Evolutionary conservation across 1,140 invertebrate genomes (phyloP), one percentile per base, ranked within the genome.

Genomic region (Brachionus sp.): DNA sequence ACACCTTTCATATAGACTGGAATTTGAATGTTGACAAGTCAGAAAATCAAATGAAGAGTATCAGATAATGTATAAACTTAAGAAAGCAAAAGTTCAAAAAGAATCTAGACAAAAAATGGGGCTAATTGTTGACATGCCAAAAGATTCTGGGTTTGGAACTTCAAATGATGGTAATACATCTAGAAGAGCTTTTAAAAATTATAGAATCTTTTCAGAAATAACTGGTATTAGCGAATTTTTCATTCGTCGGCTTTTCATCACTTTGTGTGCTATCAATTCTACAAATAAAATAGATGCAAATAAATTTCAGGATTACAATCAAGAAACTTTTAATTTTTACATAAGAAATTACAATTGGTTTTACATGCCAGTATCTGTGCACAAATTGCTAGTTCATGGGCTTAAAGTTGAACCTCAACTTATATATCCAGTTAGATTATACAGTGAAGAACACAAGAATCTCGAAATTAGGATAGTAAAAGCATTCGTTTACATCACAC

Each of bases 1-100:
- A 57, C 53, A 57, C 53, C 53, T 57, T 57, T 57, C 53, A 57
- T 57, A 57, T 57, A 57, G 53, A 57, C 53, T 57, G n/a, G 53
- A 57, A 57, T 57, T 57, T 57, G 53, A 57, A 57, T 57, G n/a
- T 57, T 57, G 53, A n/a, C 53, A 57, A 57, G 53, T 57, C n/a
- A 57, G 53, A 57, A 62, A 62, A 62, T 62, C 53, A 4, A 62
- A 62, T 62, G 53, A 62, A 62, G 53, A 62, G 53, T 16, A 62
- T 62, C 23, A 6, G 5, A 62, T 19, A 23, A 16, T 6, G 6
- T 62, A 62, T 25, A 23, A 25, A 25, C 53, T 62, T 62, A 62
- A 62, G 16, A 62, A 62, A 62, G 9, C 53, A 19, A 62, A 25
- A 62, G 53, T 62, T 62, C 53, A 62, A 62, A 62, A 62, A 62